Evolutionary conservation across 2,113 vertebrate genomes (phyloP), one percentile per base, ranked within the genome.

Genomic region (Cinclus mexicanus): DNA sequence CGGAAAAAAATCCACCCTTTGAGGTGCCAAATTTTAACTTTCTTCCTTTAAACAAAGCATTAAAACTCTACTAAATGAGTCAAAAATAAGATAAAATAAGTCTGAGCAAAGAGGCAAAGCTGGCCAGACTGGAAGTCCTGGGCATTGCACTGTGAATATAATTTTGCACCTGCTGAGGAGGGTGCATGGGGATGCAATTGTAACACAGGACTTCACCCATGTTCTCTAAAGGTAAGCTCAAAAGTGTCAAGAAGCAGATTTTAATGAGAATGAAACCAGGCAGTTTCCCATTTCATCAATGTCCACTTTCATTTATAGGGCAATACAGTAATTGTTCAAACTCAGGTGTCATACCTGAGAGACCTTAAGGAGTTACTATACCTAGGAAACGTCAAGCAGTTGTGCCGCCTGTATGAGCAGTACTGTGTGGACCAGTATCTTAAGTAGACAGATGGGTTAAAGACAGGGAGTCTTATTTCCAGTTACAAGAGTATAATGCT

Each of bases 281-380:
- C 18, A 59, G 28, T 46, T 74, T 52, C 37, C 44, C 14, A 39
- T 82, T 67, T 67, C 37, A 69, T 60, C 6, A 22, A n/a, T 39
- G 33, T 9, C 16, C 49, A 39, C 21, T 52, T 69, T 70, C 42
- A 80, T 42, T 69, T 63, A 49, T 6, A 80, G 16, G 64, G 24
- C 50, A 83, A 59, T 53, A 53, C 26, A 68, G 26, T 67, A n/a
- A 46, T 31, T 72, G 53, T 59, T 72, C 55, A 50, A 89, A 90
- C 10, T 53, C 31, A 3, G 23, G 8, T 50, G 26, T 49, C 0
- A 0, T 69, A 35, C 37, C 10, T 28, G 49, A 61, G 64, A 75
- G 55, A 69, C n/a, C 23, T 39, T 46, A 41, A 57, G 37, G 37
- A 86, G 37, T 41, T 78, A 35, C n/a, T 29, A 31, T 7, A 39